Percentiles rank a stretch among this genome's conserved stretches.
phyloP scores from a whole-genome alignment of 2,888 invertebrate species.

The Meta bourneti region DNA sequence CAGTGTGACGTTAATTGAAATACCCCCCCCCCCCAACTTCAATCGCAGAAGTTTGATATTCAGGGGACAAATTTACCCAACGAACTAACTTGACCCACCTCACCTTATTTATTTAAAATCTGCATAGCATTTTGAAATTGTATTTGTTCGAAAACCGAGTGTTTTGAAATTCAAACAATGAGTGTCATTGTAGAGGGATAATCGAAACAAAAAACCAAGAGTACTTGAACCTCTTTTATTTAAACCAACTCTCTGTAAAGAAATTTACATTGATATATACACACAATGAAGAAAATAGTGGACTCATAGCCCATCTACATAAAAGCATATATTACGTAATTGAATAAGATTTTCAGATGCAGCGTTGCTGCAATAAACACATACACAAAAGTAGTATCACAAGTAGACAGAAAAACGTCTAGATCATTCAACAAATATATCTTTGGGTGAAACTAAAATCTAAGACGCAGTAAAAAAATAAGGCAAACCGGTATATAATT shows the following conservation, averaged over 20 bases:
- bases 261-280: slow-evolving; percentile 74
- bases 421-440: slow-evolving; percentile 67
- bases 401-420: slow-evolving; percentile 71
- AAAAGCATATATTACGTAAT: slow-evolving; percentile 71
- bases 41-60: too few species aligned
- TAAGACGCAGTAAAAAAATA: slow-evolving; percentile 50
- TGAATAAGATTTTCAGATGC: slow-evolving; percentile 66
- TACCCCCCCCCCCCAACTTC: too few species aligned
- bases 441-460: slow-evolving; percentile 71
- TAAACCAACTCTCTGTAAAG: slow-evolving; percentile 73
- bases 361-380: slow-evolving; percentile 52
- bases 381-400: slow-evolving; percentile 73
- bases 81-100: too few species aligned
- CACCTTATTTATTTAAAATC: too few species aligned
- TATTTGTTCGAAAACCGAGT: too few species aligned
- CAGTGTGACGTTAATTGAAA: too few species aligned
- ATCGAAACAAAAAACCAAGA: slow-evolving; percentile 30
- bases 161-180: too few species aligned
- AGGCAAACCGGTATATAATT: slow-evolving; percentile 33
- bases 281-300: slow-evolving; percentile 71
- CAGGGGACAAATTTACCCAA: too few species aligned
- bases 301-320: slow-evolving; percentile 49
- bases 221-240: slow-evolving; percentile 70
- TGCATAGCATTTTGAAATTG: too few species aligned
- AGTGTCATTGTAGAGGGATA: not conserved